These are phyloP conservation scores for Misgurnus mizolepis DNA, from an alignment of 2,113 vertebrate genomes.

Conservation along the genomic window DNA sequence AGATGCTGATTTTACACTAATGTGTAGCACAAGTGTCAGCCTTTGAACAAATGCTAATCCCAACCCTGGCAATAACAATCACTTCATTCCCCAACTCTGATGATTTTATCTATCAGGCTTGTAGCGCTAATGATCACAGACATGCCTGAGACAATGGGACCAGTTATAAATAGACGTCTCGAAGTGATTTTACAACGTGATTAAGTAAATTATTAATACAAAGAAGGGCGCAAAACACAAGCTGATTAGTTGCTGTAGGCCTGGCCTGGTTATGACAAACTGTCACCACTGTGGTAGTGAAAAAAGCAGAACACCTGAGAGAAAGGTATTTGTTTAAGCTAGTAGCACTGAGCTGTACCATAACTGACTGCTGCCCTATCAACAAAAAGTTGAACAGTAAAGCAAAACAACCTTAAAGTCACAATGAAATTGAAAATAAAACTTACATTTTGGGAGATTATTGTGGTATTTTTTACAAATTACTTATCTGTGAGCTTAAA, in stretches of 20 bases:
- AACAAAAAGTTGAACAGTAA: neutral
- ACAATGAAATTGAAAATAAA: too few species aligned
- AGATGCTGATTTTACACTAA: neutral
- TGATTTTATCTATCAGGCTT: conserved; percentile 13
- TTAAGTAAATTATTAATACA: conserved; percentile 51
- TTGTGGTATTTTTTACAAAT: too few species aligned
- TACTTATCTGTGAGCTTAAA: too few species aligned
- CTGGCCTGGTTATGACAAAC: conserved; percentile 7
- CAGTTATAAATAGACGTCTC: conserved; percentile 39
- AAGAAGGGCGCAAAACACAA: conserved; percentile 21
- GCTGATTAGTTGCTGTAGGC: conserved; percentile 2
- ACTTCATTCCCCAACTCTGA: conserved; percentile 1
- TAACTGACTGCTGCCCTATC: neutral
- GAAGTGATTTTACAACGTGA: conserved; percentile 39
- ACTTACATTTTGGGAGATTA: too few species aligned
- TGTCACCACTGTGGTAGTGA: conserved; percentile 9
- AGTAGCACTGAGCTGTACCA: neutral
- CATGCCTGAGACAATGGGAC: neutral
- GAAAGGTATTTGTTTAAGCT: neutral
- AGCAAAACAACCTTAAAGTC: neutral
- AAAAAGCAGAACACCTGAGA: conserved; percentile 5
- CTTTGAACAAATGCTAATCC: conserved; percentile 1
- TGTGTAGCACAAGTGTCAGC: neutral
- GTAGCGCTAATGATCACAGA: conserved; percentile 4
- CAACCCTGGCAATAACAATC: neutral